Conservation (phyloP, 2,113 vertebrate genomes). For the Anguilla japonica region DNA sequence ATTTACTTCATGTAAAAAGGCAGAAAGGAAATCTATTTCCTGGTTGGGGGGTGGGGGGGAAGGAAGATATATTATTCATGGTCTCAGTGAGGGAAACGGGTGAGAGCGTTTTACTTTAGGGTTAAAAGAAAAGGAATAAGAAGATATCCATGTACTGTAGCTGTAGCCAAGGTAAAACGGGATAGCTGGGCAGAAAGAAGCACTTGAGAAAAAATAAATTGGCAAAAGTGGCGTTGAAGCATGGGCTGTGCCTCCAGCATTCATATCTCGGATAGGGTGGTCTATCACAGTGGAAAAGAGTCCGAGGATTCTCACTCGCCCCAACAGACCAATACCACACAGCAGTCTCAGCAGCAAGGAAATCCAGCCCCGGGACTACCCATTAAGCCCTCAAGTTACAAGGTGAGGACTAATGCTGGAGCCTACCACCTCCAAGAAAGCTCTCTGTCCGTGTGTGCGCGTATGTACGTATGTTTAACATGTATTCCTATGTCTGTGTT, state of each 20-base stretch:
- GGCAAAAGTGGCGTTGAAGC: slow-evolving; percentile 73
- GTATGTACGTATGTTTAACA: slow-evolving; percentile 5
- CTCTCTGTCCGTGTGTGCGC: slow-evolving; percentile 33
- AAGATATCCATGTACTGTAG: slow-evolving; percentile 44
- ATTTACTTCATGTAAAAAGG: slow-evolving; percentile 67
- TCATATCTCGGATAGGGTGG: slow-evolving; percentile 88
- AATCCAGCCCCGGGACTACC: slow-evolving; percentile 84
- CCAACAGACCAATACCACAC: slow-evolving; percentile 81
- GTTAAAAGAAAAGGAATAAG: slow-evolving; percentile 54
- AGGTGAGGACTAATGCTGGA: slow-evolving; percentile 72
- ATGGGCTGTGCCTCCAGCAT: slow-evolving; percentile 99
- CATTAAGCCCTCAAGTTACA: slow-evolving; percentile 84
- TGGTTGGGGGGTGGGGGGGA: slow-evolving; percentile 53
- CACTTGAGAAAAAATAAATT: slow-evolving; percentile 61
- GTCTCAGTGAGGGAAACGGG: slow-evolving; percentile 56
- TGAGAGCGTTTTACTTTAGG: slow-evolving; percentile 56
- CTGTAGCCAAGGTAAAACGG: slow-evolving; percentile 44
- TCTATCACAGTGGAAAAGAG: slow-evolving; percentile 87
- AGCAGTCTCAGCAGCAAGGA: slow-evolving; percentile 70
- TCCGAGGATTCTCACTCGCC: slow-evolving; percentile 85
- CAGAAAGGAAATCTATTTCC: slow-evolving; percentile 69
- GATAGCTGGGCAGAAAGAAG: slow-evolving; percentile 56
- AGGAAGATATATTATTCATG: slow-evolving; percentile 64
- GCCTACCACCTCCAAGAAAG: slow-evolving; percentile 55
- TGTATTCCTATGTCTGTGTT: not conserved